Evolutionary conservation across 2,113 vertebrate species (phyloP).

Genomic region (Dunckerocampus dactyliophorus): DNA sequence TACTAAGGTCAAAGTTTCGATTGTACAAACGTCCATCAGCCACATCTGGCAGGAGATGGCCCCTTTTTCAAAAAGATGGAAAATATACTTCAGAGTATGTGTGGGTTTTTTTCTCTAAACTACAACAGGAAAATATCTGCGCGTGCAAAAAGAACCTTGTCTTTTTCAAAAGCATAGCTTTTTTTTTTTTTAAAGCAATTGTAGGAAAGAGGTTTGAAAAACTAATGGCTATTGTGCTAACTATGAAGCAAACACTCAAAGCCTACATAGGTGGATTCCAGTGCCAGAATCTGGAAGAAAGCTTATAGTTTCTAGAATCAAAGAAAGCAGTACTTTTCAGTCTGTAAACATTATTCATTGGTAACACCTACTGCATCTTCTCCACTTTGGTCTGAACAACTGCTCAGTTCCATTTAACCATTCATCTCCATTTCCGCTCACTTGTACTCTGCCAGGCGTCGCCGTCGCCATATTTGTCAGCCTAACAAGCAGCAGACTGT

Average conservation of each 20-base stretch:
- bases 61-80: conserved; percentile 34
- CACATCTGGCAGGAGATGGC: conserved; percentile 31
- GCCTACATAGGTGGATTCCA: conserved; percentile 70
- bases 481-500: conserved; percentile 53
- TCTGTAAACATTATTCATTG: conserved; percentile 63
- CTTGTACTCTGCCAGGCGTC: conserved; percentile 49
- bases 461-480: conserved; percentile 56
- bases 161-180: conserved; percentile 66
- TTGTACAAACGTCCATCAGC: conserved; percentile 57
- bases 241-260: conserved; percentile 76
- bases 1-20: conserved; percentile 63
- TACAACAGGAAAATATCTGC: conserved; percentile 54
- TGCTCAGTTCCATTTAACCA: conserved; percentile 23
- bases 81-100: conserved; percentile 45
- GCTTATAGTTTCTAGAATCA: conserved; percentile 74
- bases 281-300: conserved; percentile 73
- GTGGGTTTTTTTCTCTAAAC: conserved; percentile 57
- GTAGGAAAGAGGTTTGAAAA: conserved; percentile 56
- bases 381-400: background rate
- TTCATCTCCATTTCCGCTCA: conserved; percentile 31
- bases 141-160: conserved; percentile 73
- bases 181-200: conserved; percentile 67
- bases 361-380: conserved; percentile 41
- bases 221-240: conserved; percentile 76
- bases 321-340: conserved; percentile 69